phyloP scores from a whole-genome alignment of 2,113 vertebrate genomes.

The Oncorhynchus kisutch region DNA sequence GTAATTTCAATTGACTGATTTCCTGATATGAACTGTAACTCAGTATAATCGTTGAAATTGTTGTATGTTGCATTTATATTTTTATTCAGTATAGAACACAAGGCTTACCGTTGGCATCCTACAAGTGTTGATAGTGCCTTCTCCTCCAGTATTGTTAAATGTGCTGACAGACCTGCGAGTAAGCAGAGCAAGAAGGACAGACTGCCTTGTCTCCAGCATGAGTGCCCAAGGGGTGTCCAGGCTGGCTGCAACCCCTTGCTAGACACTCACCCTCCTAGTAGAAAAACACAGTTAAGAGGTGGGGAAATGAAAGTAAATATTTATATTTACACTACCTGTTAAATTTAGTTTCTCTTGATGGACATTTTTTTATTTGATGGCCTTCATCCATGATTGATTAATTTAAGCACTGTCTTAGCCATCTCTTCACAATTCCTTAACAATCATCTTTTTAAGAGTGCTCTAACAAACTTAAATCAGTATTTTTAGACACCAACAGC shows the following conservation, averaged over 20 bases:
- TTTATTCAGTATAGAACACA: not conserved
- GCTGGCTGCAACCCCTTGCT: not conserved
- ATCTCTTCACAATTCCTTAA: not conserved
- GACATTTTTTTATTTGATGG: not conserved
- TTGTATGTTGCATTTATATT: too few relatives aligned
- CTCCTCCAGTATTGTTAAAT: not conserved
- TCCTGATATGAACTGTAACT: too few relatives aligned
- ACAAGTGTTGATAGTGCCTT: not conserved
- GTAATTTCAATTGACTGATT: too few relatives aligned
- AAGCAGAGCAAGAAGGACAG: not conserved
- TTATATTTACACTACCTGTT: not conserved
- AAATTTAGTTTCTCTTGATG: not conserved
- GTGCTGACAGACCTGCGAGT: not conserved
- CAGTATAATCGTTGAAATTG: too few relatives aligned
- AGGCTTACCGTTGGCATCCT: not conserved
- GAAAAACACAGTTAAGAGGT: not conserved
- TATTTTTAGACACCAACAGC: not conserved
- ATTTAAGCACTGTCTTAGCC: not conserved
- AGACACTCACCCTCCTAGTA: not conserved
- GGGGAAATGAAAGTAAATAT: not conserved
- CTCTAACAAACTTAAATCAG: not conserved
- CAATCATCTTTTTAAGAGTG: not conserved
- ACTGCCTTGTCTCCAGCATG: not conserved
- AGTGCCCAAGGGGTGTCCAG: not conserved
- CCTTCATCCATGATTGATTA: not conserved